A percentile compares a stretch with the other conserved stretches of the same genome.
Evolutionary conservation across 2,797 vertebrate genomes (phyloP).

Genomic region (Oceanodroma leucorhoa): DNA sequence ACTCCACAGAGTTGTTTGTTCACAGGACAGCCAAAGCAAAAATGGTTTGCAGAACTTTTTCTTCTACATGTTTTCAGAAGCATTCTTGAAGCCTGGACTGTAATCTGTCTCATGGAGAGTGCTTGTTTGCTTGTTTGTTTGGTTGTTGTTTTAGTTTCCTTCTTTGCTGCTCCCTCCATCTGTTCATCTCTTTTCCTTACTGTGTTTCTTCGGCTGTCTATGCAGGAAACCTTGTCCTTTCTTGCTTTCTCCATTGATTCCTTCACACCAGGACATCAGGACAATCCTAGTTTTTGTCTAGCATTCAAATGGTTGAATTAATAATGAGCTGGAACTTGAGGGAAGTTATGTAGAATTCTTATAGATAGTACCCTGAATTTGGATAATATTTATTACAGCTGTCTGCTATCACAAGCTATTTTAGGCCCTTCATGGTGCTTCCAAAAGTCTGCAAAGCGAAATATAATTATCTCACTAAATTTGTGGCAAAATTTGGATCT

Average conservation of each 20-base stretch:
- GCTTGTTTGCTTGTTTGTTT: not conserved
- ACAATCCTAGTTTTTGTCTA: not conserved
- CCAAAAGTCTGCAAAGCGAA: not conserved
- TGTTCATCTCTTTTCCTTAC: not conserved
- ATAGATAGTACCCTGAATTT: fast-evolving
- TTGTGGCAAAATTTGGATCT: not conserved
- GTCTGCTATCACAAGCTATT: not conserved
- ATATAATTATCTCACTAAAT: not conserved
- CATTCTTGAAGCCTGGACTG: not conserved
- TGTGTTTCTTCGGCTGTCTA: not conserved
- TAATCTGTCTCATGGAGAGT: not conserved
- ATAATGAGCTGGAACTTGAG: not conserved
- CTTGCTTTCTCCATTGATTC: not conserved
- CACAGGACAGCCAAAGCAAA: not conserved
- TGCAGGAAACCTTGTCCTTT: fast-evolving
- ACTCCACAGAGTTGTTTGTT: not conserved
- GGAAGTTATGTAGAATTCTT: not conserved
- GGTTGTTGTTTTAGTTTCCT: not conserved
- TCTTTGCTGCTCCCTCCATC: not conserved
- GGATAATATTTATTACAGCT: not conserved
- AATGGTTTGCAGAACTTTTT: not conserved
- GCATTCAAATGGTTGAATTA: not conserved
- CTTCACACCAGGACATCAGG: not conserved
- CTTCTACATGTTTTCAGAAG: not conserved
- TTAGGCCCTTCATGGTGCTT: not conserved